These are phyloP conservation scores for Cynodonichthys magdalenae DNA, from an alignment of 2,797 vertebrate genomes.

Conservation along the genomic window DNA sequence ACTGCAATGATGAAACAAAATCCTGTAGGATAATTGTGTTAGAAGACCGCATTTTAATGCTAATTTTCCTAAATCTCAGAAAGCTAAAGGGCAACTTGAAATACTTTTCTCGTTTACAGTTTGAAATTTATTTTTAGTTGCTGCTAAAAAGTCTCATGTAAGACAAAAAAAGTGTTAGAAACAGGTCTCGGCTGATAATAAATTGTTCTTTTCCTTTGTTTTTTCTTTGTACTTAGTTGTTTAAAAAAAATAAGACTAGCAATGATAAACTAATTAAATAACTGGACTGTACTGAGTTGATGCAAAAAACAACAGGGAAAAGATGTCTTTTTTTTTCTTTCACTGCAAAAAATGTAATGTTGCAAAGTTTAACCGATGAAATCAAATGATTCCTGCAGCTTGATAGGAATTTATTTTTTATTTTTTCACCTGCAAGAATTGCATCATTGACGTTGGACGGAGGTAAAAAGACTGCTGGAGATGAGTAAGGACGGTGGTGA, in stretches of 20 bases:
- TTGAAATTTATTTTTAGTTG: slow-evolving; percentile 28
- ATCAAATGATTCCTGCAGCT: slow-evolving; percentile 42
- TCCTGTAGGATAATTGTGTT: slow-evolving; percentile 48
- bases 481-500: slow-evolving; percentile 14
- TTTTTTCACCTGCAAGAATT: slow-evolving; percentile 42
- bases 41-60: slow-evolving; percentile 50
- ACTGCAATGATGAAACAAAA: slow-evolving; percentile 39
- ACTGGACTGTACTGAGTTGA: too few relatives aligned
- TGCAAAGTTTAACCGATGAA: slow-evolving; percentile 50
- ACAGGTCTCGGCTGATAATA: slow-evolving; percentile 1
- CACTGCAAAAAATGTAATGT: slow-evolving; percentile 42
- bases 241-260: too few relatives aligned
- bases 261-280: too few relatives aligned
- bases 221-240: too few relatives aligned
- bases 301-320: slow-evolving; percentile 11
- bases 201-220: too few relatives aligned
- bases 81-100: slow-evolving; percentile 55
- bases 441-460: slow-evolving; percentile 14
- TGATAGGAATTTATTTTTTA: slow-evolving; percentile 28
- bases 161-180: slow-evolving; percentile 15
- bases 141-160: slow-evolving; percentile 16
- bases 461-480: slow-evolving; percentile 12
- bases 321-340: slow-evolving; percentile 12
- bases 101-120: slow-evolving; percentile 28
- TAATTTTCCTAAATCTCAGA: slow-evolving; percentile 37